Evolutionary conservation across 2,888 invertebrate genomes (phyloP).

Genomic region (Clostera curtula): DNA sequence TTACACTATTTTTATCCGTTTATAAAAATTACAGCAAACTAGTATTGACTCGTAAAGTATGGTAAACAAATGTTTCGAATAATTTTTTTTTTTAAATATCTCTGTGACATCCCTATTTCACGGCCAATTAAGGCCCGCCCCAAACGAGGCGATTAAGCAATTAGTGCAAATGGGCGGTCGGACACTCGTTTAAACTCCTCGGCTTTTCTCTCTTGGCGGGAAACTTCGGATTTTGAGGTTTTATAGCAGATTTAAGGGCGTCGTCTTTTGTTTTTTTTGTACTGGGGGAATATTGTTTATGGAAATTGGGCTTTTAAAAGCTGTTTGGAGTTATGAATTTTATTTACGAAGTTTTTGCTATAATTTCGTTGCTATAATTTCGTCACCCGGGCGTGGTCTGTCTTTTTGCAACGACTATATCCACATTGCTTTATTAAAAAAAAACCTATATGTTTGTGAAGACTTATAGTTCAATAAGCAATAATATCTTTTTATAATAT

Average conservation of each 20-base stretch:
- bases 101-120: too few species aligned
- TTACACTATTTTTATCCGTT: too few species aligned
- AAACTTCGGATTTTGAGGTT: constrained; percentile 42
- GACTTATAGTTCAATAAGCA: too few species aligned
- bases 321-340: constrained; percentile 18
- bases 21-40: too few species aligned
- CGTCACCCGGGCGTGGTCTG: constrained; percentile 8
- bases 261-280: constrained; percentile 24
- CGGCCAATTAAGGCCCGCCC: constrained; percentile 66
- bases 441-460: too few species aligned
- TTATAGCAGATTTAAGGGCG: constrained; percentile 25
- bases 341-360: constrained; percentile 13
- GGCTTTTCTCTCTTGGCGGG: constrained; percentile 50
- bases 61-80: too few species aligned
- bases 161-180: constrained; percentile 67
- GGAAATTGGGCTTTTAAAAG: constrained; percentile 22
- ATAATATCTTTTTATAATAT: too few species aligned
- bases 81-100: too few species aligned
- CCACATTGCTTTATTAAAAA: too few species aligned
- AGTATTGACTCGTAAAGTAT: too few species aligned
- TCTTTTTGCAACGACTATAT: too few species aligned
- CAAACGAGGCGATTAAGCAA: constrained; percentile 68
- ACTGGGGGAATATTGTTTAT: constrained; percentile 23
- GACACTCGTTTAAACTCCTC: constrained; percentile 51
- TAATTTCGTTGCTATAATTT: constrained; percentile 9